Evolutionary conservation across 2,113 vertebrate genomes (phyloP).

Genomic region (Myanophis thanlyinensis): DNA sequence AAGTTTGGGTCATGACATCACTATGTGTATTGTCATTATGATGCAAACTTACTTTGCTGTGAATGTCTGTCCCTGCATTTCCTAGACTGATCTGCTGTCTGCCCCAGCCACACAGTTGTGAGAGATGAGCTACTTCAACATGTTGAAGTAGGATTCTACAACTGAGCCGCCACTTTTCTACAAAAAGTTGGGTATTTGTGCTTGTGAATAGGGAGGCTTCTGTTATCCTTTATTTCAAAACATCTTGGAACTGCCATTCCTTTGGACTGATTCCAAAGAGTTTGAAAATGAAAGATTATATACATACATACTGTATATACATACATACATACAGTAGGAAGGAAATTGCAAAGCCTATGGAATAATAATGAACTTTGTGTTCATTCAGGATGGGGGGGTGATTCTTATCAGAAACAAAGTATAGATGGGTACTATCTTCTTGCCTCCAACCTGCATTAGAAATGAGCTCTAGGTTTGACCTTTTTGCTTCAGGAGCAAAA

Average conservation of each 20-base stretch:
- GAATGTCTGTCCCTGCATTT: not conserved
- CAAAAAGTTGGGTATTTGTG: not conserved
- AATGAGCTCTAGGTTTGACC: not conserved
- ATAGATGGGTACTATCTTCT: not conserved
- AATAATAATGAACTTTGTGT: not conserved
- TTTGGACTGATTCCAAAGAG: not conserved
- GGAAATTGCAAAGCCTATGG: not conserved
- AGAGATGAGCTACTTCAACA: not conserved
- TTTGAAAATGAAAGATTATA: not conserved
- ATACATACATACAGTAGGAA: too few relatives aligned
- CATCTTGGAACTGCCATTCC: not conserved
- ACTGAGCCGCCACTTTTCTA: not conserved
- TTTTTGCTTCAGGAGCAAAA: constrained; percentile 14
- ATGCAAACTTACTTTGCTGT: not conserved
- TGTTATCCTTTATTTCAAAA: not conserved
- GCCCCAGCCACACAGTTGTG: too few relatives aligned
- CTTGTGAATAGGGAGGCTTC: not conserved
- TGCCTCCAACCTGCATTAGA: constrained; percentile 1
- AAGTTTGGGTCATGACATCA: not conserved
- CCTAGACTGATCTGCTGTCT: not conserved
- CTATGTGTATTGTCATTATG: not conserved
- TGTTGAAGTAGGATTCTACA: not conserved
- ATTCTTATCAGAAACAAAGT: not conserved
- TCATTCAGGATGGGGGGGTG: not conserved
- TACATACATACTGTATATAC: too few relatives aligned